Base-by-base conservation (phyloP, 2,888 invertebrate species). In the Thecocarcelia acutangulata region DNA sequence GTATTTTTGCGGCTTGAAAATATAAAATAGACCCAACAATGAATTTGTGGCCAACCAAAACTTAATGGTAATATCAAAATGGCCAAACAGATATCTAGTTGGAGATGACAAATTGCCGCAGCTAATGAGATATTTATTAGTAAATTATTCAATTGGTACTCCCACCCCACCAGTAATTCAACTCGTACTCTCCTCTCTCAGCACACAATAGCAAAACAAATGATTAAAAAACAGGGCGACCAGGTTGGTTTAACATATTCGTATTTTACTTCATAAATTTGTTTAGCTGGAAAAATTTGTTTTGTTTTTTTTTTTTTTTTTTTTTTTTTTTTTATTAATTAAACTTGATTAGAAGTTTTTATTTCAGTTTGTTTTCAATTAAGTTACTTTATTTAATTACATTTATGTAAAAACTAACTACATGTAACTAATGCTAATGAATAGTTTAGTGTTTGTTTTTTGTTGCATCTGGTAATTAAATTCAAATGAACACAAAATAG, bases 341-440 rank as follows among this genome's bases (percentile, higher is more conserved):
- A 2, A 24, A 24, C 3, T 33, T 66, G 64, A 68, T 42, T 48
- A 37, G 21, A 11, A 61, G 24, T 33, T 37, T 50, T 52, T 52
- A 1, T 42, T 42, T 42, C 8, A 24, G 42, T 21, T 40, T 42
- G n/a, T 61, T 17, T 52, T 24, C 12, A 42, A 33, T 61, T 42
- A 72, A 68, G 15, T 37, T 44, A 44, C 19, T 61, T 66, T 58
- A 52, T 59, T 68, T 21, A 46, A 52, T 78, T 15, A 21, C 54
- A 59, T 70, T 70, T n/a, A 12, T 72, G 58, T 72, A 68, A 52
- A 46, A 79, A 59, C 78, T 78, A 79, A 48, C 72, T 73, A 73
- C 66, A 54, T 40, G 52, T 61, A 52, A 69, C 21, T 76, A 52
- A 59, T 24, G 37, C 48, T 68, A 74, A 46, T 56, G 17, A 56